Evolutionary conservation across 1,140 invertebrate genomes (phyloP).

Genomic region (Campoletis sonorensis): DNA sequence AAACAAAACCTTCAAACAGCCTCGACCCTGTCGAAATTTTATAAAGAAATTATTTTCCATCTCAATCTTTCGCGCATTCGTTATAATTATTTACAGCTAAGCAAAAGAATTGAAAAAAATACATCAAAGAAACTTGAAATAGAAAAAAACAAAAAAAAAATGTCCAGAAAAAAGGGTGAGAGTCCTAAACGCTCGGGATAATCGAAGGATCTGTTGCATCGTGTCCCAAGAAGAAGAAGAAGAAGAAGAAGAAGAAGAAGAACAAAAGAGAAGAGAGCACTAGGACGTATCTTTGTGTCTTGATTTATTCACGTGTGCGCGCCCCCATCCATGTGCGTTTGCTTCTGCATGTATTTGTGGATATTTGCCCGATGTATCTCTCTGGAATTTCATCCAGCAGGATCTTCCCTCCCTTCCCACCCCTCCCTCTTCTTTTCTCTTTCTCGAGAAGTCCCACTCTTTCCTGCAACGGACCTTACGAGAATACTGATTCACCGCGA

Average conservation of each 20-base stretch:
- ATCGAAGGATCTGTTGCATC: slow-evolving; percentile 31
- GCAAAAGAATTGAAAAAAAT: not conserved
- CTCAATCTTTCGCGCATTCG: not conserved
- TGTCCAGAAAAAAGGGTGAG: slow-evolving; percentile 8
- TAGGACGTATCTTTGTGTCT: slow-evolving; percentile 5
- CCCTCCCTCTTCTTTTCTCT: not conserved
- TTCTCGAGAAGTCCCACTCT: not conserved
- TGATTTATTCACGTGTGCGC: not conserved
- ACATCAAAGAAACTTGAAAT: too few relatives aligned
- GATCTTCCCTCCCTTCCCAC: not conserved
- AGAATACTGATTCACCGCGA: not conserved
- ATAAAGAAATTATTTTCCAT: not conserved
- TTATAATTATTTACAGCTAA: not conserved
- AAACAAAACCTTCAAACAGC: not conserved
- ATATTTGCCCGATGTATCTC: not conserved
- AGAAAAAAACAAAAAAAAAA: not conserved
- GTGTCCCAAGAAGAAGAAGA: slow-evolving; percentile 17
- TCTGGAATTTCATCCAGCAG: slow-evolving; percentile 32
- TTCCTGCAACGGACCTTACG: slow-evolving; percentile 18
- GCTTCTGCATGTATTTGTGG: too few relatives aligned
- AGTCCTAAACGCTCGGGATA: slow-evolving; percentile 21
- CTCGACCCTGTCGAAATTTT: not conserved
- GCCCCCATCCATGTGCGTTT: not conserved
- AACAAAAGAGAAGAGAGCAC: not conserved
- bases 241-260: not conserved